Base-by-base conservation (phyloP, 2,113 vertebrate genomes). In the Cinclus cinclus region DNA sequence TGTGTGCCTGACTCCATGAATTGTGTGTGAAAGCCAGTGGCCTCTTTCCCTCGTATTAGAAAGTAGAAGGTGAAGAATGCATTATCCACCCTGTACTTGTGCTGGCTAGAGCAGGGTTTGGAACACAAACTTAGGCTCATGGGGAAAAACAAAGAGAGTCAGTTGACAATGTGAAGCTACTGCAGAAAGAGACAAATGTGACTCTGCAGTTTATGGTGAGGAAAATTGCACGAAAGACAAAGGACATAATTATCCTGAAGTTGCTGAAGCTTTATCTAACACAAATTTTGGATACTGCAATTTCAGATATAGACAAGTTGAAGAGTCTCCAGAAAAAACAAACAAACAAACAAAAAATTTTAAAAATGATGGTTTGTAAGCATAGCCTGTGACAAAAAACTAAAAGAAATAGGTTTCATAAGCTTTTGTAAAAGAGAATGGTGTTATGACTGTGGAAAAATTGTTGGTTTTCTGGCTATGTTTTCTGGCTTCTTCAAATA, bases 1-100 rank as follows among this genome's bases (percentile, higher is more conserved):
- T 0, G 0, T 62, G 50, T 62, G 18, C n/a, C 39, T 65, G n/a
- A 18, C 47, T 52, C 35, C 33, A 9, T 16, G 42, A 35, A 12
- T 46, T 53, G 22, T n/a, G 25, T 28, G n/a, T 70, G 62, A 49
- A 67, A 90, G 8, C 5, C 46, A 23, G 22, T 17, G 62, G 19
- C 5, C 30, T 52, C 39, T 63, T 75, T 37, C 15, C 47, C 20
- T n/a, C 22, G 2, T 31, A 13, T 25, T 6, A 28, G 58, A 35
- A 79, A 82, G 30, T 3, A 35, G 15, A 65, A 63, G 8, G 35
- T 68, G 75, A 59, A 58, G 47, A 63, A 50, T 63, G 25, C 25
- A 3, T 42, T 60, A 42, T 20, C 35, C 18, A 58, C 64, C 14
- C 64, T 25, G 23, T 24, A 3, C 22, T 63, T 44, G 16, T 31